Conservation (phyloP, 1,140 invertebrate genomes). For the Hycleus cichorii region DNA sequence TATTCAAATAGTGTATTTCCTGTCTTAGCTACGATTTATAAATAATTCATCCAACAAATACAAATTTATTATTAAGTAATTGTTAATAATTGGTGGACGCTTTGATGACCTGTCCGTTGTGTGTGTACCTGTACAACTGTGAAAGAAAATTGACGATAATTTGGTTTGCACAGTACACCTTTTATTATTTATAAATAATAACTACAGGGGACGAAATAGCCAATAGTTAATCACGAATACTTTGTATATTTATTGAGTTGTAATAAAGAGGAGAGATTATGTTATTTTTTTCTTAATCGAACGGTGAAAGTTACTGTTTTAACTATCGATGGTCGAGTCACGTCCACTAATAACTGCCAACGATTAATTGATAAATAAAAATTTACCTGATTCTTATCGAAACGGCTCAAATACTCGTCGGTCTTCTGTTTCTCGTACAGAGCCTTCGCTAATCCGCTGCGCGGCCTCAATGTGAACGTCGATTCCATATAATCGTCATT, state of each 20-base stretch:
- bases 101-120: constrained; percentile 21
- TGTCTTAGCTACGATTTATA: constrained; percentile 5
- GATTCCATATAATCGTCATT: not conserved
- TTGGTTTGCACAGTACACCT: constrained; percentile 21
- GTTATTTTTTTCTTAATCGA: too few species aligned
- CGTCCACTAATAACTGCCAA: not conserved
- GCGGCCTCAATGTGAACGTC: constrained; percentile 40
- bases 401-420: constrained; percentile 53
- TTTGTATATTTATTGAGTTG: too few species aligned
- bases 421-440: constrained; percentile 61
- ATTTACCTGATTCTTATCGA: constrained; percentile 61
- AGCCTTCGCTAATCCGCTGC: constrained; percentile 57
- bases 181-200: not conserved
- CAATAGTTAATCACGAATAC: not conserved
- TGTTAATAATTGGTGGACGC: constrained; percentile 31
- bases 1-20: too few species aligned
- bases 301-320: too few species aligned
- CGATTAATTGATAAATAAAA: not conserved
- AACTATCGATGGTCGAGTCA: too few species aligned
- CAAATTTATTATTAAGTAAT: constrained; percentile 36
- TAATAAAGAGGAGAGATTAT: too few species aligned
- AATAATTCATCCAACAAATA: constrained; percentile 34
- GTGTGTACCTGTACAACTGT: too few species aligned
- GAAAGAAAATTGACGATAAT: constrained; percentile 29
- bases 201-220: not conserved